Evolutionary conservation across 2,888 invertebrate genomes (phyloP), one percentile per base, ranked within the genome.

Genomic region (Neoaliturus tenellus): DNA sequence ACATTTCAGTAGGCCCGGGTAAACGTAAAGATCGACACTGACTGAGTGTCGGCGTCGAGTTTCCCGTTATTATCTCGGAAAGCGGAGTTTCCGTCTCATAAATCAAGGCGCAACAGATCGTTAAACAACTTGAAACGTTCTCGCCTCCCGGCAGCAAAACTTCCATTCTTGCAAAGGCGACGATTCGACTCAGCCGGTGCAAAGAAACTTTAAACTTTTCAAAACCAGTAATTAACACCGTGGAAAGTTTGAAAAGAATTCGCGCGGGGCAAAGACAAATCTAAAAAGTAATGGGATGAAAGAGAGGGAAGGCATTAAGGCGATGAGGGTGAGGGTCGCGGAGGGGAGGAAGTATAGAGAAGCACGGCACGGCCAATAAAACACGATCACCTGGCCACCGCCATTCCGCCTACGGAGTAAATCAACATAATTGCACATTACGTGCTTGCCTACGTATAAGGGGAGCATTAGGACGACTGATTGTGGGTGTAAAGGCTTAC

Each of bases 101-200:
- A 75, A 75, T 75, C 73, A 75, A 44, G 44, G 39, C 33, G 69
- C 69, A 75, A 75, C 73, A 75, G 44, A 75, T 75, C 73, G 73
- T 75, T 75, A 75, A 75, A 35, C 33, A 75, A 75, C 73, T 75
- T 75, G 39, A 44, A 41, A 44, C 28, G 28, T 75, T 44, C 44
- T 75, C 44, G 41, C 73, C 44, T 75, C 31, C 67, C 6, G 17
- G 67, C 23, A 10, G 31, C 23, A 71, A 71, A 71, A 71, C 39
- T 71, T 71, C 39, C 39, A 71, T 58, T n/a, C n/a, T n/a, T 67
- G 35, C 71, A 35, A 71, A 62, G 62, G 62, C 28, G 71, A 71
- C 71, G 71, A 71, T 35, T 71, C 41, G 35, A 39, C 35, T 69
- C 39, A 28, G 67, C 67, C 67, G 69, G 69, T 6, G 39, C 69